phyloP scores from a whole-genome alignment of 2,888 invertebrate genomes.

The Plebejus anna region DNA sequence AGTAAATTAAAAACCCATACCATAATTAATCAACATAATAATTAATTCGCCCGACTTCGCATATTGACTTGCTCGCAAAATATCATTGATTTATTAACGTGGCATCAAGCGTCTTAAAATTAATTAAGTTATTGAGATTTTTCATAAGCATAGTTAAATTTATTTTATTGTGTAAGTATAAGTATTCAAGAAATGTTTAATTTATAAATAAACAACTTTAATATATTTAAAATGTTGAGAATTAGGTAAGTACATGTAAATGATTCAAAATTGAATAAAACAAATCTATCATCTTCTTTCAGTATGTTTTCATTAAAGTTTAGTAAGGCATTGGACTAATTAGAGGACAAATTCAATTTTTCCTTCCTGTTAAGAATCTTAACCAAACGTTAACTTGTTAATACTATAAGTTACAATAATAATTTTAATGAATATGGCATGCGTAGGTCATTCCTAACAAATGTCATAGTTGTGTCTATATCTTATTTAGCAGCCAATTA shows the following conservation, averaged over 20 bases:
- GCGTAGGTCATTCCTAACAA: neutral
- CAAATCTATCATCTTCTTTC: too few relatives aligned
- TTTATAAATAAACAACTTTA: too few relatives aligned
- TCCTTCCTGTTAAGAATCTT: neutral
- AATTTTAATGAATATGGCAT: neutral
- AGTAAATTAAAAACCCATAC: conserved; percentile 6
- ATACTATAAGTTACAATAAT: neutral
- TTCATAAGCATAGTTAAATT: neutral
- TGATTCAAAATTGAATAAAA: too few relatives aligned
- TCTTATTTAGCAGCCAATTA: conserved; percentile 20
- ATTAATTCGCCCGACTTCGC: conserved; percentile 10
- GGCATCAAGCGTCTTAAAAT: neutral
- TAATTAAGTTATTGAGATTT: conserved; percentile 4
- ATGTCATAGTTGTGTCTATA: neutral
- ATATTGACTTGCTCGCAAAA: conserved; percentile 1
- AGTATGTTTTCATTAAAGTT: neutral
- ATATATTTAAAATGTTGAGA: too few relatives aligned
- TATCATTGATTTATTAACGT: conserved; percentile 15
- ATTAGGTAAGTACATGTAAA: too few relatives aligned
- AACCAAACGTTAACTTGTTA: neutral
- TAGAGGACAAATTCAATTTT: neutral
- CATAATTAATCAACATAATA: conserved; percentile 13
- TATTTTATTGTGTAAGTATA: too few relatives aligned
- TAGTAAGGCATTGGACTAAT: neutral
- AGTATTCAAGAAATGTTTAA: too few relatives aligned